Conservation (phyloP, 2,113 vertebrate genomes). For the Semnopithecus entellus region DNA sequence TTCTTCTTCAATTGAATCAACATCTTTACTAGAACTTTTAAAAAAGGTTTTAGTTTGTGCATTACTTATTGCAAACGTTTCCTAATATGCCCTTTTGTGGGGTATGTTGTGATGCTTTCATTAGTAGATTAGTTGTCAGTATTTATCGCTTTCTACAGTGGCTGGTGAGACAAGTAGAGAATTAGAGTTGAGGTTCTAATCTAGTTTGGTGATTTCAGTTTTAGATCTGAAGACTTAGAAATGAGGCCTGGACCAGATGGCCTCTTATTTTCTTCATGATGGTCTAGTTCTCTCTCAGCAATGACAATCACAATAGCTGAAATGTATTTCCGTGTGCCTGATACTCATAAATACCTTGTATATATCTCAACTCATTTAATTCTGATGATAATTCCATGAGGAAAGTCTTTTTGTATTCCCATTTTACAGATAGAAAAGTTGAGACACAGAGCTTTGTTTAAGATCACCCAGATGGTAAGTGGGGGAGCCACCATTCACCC, state of each 20-base stretch:
- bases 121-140: background rate
- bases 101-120: background rate
- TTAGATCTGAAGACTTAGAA: slow-evolving; percentile 4
- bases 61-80: background rate
- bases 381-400: background rate
- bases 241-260: background rate
- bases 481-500: background rate
- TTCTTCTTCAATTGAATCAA: slow-evolving; percentile 4
- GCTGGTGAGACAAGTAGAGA: background rate
- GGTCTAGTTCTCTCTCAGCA: background rate
- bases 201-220: background rate
- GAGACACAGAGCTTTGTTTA: background rate
- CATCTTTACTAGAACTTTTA: background rate
- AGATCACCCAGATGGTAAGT: background rate
- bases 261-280: background rate
- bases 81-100: background rate
- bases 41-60: background rate
- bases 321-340: background rate
- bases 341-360: background rate
- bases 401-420: background rate
- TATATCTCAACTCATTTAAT: background rate
- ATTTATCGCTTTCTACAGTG: background rate
- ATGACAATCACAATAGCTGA: background rate
- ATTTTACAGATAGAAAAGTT: background rate
- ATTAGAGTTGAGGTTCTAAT: background rate